phyloP scores from a whole-genome alignment of 2,888 invertebrate species.

The Melanargia galathea region DNA sequence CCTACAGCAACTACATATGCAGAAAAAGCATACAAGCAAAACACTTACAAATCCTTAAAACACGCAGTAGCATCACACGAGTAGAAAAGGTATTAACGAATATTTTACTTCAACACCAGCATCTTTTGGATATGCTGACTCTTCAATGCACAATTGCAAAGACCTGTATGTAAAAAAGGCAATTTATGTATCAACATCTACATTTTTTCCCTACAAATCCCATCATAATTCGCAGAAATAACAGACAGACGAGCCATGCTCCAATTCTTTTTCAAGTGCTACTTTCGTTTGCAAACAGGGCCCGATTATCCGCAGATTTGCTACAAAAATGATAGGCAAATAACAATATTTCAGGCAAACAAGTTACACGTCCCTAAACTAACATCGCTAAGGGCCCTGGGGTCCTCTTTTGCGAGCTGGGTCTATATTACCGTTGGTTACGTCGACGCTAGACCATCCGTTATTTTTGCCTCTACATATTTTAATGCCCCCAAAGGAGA shows the following conservation, averaged over 20 bases:
- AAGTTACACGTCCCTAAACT: constrained; percentile 72
- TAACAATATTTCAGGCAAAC: constrained; percentile 78
- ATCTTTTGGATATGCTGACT: too few relatives aligned
- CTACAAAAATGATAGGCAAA: constrained; percentile 76
- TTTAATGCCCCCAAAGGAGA: constrained; percentile 71
- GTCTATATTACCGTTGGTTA: constrained; percentile 74
- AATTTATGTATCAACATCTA: too few relatives aligned
- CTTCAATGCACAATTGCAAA: too few relatives aligned
- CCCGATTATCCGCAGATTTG: constrained; percentile 74
- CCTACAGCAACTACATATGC: too few relatives aligned
- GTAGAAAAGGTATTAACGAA: too few relatives aligned
- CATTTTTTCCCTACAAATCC: constrained; percentile 1
- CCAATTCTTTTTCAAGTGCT: constrained; percentile 56
- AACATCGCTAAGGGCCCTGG: constrained; percentile 62
- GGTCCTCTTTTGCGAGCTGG: constrained; percentile 59
- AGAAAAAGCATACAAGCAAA: too few relatives aligned
- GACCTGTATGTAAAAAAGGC: too few relatives aligned
- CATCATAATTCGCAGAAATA: constrained; percentile 29
- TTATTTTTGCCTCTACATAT: constrained; percentile 79
- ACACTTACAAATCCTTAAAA: too few relatives aligned
- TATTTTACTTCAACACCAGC: too few relatives aligned
- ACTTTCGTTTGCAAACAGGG: constrained; percentile 66
- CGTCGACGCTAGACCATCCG: constrained; percentile 68
- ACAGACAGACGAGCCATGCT: constrained; percentile 36
- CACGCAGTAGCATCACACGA: too few relatives aligned